Base-by-base conservation (phyloP, 2,888 invertebrate genomes). In the Eupithecia abbreviata region DNA sequence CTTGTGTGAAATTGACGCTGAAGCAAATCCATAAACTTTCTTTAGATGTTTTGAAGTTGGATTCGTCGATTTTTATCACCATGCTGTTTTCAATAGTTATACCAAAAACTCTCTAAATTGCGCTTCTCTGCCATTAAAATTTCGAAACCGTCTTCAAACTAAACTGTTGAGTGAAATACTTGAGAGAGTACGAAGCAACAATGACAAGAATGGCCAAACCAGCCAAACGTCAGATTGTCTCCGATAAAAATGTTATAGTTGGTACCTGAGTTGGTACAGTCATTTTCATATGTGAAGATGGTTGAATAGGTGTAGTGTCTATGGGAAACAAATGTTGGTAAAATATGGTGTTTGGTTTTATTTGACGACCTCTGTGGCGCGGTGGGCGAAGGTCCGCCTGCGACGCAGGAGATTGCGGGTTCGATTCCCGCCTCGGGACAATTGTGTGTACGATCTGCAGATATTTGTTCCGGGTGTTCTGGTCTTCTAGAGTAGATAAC, bases 121-220 rank as follows among this genome's bases (percentile, higher is more conserved):
- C 66, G 15, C 15, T 66, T 66, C 13, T 30, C 2, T 88, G 90
- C 90, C 89, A 92, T 92, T 93, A 92, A 90, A 92, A 92, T 30
- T 92, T 91, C 82, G 83, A 79, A 87, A 89, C 90, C 9, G 55
- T 0, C 18, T 58, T 58, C 87, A 86, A 85, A 82, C 87, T 83
- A 82, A 88, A 88, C 88, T 86, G 89, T 89, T 30, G 30, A 30
- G 30, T 30, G 30, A 88, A 88, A 87, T 87, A 86, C 85, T 88
- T 83, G 84, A 81, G 81, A 79, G 84, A 84, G 80, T 85, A 83
- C 84, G 82, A 85, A 87, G 84, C 83, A 84, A 87, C 86, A 88
- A 86, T 86, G 85, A 87, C 77, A 77, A 75, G 80, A 80, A 83
- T 82, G 81, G 74, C 75, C 79, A 81, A 82, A 84, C 76, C 82